Evolutionary conservation across 2,797 vertebrate species (phyloP), one percentile per base, ranked within the genome.

Genomic region (Synanceia verrucosa): DNA sequence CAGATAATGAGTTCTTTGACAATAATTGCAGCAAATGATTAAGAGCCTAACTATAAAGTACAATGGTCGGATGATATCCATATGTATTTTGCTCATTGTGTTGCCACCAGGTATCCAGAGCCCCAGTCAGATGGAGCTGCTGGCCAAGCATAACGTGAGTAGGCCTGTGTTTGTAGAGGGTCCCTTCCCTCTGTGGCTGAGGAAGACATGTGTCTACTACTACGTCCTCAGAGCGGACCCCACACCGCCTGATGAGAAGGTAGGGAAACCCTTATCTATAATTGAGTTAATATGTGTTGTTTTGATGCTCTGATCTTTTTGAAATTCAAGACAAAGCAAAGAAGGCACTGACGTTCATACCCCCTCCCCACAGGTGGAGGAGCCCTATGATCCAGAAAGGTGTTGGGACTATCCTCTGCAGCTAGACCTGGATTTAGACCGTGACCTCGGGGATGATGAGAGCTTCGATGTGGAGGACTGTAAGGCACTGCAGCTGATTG

Each of bases 181-280:
- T 0, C 97, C 97, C 1, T 96, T 95, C 76, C 94, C 94, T 2
- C 88, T 97, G 69, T 98, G 97, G 96, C 93, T 98, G n/a, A 95
- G 86, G 31, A 88, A 90, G 60, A 95, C 88, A 0, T 96, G 94
- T 41, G 91, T 96, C 10, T 76, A 94, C 67, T 98, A 98, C 87
- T 96, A 97, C 21, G 23, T 97, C 50, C 94, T 98, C 48, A 90
- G 95, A 71, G 96, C 96, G 0, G 96, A 98, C 69, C 92, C 94
- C 6, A 41, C 85, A 0, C 93, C 93, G 0, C 89, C 83, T 0
- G 84, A 93, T 1, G 90, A 95, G 60, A 86, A 89, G 94, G 96
- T 96, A 47, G 46, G 81, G 0, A 18, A 34, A 21, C 9, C 0
- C 31, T 16, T 6, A 31, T 11, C 23, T 9, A 18, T 21, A n/a